Base-by-base conservation (phyloP, 2,888 invertebrate species). In the Scrobipalpa atriplicella region DNA sequence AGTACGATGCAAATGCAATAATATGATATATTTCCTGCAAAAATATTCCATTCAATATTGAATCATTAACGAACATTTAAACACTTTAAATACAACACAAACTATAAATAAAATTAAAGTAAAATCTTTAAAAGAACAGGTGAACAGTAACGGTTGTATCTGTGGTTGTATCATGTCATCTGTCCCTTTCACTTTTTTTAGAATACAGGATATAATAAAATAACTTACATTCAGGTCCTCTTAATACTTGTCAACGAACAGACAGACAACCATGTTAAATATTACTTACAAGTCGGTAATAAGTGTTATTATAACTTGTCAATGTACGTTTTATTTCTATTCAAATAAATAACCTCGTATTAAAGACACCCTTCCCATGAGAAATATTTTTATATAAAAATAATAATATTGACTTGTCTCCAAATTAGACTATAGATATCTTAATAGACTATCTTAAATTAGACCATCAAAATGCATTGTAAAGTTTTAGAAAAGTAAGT, bases 271-370 rank as follows among this genome's bases (percentile, higher is more conserved):
- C 47, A 47, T 16, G 47, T 47, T 47, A 47, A 47, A 47, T 47
- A 47, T 47, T 47, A 47, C 47, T 47, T 47, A n/a, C 47, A 47
- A 47, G 47, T 47, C 16, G 47, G 3, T 47, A 47, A 47, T 47
- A 16, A n/a, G 47, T 47, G 47, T n/a, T 16, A 47, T 47, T 47
- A 47, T 1, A 47, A 16, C 1, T 47, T 47, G 3, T 16, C n/a
- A 47, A 47, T n/a, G 47, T 47, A 47, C 0, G n/a, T n/a, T 47
- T 47, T 47, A 7, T 47, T 47, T 47, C 47, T n/a, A 43, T 43
- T 43, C 13, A 43, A 3, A 11, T 13, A 43, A 43, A 13, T 13
- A 11, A 43, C 43, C 11, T 39, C 5, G 8, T 39, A 10, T 39
- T 39, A 39, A 13, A 13, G 11, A 13, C 43, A 43, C 43, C 13